A percentile compares a stretch with the other conserved stretches of the same genome.
Evolutionary conservation across 1,140 invertebrate genomes (phyloP).

Genomic region (Drosophila repleta): DNA sequence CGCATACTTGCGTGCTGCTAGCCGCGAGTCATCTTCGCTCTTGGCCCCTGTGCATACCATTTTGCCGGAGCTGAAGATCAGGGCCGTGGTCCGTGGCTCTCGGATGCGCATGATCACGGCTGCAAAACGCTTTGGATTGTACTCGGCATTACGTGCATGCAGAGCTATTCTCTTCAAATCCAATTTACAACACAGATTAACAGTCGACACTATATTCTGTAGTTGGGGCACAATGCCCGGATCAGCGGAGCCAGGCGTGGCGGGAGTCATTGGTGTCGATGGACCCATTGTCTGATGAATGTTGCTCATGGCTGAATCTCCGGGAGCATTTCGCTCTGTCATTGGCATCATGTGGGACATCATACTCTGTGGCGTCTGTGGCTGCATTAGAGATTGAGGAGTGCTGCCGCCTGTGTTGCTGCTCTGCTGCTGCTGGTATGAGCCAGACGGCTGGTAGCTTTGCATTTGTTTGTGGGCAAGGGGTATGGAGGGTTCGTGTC

Average conservation of each 20-base stretch:
- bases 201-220: constrained; percentile 99
- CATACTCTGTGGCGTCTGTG: constrained; percentile 94
- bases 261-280: constrained; percentile 94
- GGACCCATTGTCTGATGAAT: constrained; percentile 88
- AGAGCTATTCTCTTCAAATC: constrained; percentile 99
- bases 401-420: constrained; percentile 85
- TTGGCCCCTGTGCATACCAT: constrained; percentile 99
- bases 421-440: constrained; percentile 83
- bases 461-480: constrained; percentile 89
- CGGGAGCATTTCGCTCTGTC: constrained; percentile 84
- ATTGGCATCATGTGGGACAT: constrained; percentile 92
- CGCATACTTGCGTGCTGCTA: constrained; percentile 99
- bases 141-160: constrained; percentile 99
- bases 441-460: constrained; percentile 59
- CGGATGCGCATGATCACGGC: constrained; percentile 99
- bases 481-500: constrained; percentile 72
- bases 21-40: constrained; percentile 98
- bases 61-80: constrained; percentile 99
- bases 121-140: constrained; percentile 99
- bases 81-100: constrained; percentile 98
- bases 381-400: constrained; percentile 91
- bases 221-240: constrained; percentile 96
- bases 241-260: constrained; percentile 97
- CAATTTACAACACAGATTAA: constrained; percentile 97
- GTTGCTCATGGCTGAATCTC: constrained; percentile 84